These are phyloP conservation scores for Anhinga anhinga DNA, from an alignment of 2,113 vertebrate genomes.

Conservation along the genomic window DNA sequence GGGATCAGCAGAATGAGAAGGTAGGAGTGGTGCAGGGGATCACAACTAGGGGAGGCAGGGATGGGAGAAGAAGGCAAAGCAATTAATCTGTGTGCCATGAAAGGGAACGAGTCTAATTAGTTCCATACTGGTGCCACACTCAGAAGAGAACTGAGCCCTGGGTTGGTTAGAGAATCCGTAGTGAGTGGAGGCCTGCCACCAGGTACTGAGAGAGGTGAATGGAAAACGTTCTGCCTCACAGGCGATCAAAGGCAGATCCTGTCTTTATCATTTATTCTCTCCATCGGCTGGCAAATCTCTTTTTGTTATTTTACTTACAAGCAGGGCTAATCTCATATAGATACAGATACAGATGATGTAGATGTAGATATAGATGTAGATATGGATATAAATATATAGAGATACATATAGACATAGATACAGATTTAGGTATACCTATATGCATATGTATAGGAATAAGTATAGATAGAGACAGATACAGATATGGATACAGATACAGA, in stretches of 20 bases:
- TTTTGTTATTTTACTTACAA: not conserved
- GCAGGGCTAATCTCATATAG: not conserved
- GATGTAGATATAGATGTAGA: not conserved
- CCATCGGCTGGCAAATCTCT: not conserved
- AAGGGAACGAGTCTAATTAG: not conserved
- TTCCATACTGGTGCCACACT: not conserved
- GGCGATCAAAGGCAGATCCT: not conserved
- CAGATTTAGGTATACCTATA: not conserved
- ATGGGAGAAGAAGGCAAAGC: not conserved
- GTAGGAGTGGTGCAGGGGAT: not conserved
- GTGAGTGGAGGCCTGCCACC: not conserved
- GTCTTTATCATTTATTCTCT: not conserved
- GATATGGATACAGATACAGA: no score
- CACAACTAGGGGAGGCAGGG: not conserved
- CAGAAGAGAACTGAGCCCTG: not conserved
- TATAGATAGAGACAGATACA: not conserved
- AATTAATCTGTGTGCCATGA: not conserved
- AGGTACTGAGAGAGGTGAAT: not conserved
- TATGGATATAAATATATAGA: not conserved
- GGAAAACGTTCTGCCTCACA: not conserved
- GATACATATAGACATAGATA: not conserved
- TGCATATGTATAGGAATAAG: not conserved
- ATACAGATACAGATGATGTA: not conserved
- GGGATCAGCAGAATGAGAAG: not conserved
- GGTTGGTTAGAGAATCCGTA: not conserved